phyloP scores from a whole-genome alignment of 2,797 vertebrate species.

The Chelidonichthys spinosus region DNA sequence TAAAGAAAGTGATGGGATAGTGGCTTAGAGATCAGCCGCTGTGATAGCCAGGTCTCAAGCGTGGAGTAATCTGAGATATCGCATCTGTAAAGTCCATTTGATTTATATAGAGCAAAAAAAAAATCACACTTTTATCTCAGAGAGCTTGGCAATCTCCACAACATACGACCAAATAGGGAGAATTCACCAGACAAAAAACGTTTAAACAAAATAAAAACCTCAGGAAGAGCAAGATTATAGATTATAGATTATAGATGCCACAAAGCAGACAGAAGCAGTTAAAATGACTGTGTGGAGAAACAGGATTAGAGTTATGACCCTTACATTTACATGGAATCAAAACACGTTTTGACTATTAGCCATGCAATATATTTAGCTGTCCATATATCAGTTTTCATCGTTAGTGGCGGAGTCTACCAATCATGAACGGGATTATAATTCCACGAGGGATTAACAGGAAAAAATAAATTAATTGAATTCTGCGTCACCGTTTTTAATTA shows the following conservation, averaged over 20 bases:
- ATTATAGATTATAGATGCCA: neutral
- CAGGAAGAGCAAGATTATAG: neutral
- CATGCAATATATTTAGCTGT: neutral
- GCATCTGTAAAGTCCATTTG: slow-evolving; percentile 1
- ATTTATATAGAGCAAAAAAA: neutral
- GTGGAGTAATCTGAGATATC: neutral
- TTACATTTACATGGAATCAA: neutral
- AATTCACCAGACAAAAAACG: too few relatives aligned
- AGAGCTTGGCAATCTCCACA: neutral
- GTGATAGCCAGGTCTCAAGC: neutral
- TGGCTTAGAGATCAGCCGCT: slow-evolving; percentile 14
- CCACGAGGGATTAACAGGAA: neutral
- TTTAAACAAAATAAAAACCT: neutral
- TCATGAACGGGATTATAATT: too few relatives aligned
- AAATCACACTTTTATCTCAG: neutral
- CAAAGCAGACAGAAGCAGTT: neutral
- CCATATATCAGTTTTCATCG: neutral
- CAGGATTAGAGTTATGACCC: neutral
- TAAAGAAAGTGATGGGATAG: slow-evolving; percentile 12
- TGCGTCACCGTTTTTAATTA: neutral
- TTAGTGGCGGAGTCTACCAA: neutral
- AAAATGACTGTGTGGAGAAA: neutral
- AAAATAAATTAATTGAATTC: neutral
- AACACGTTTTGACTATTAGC: neutral
- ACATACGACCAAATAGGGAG: fast-evolving